A percentile compares a stretch with the other conserved stretches of the same genome.
Evolutionary conservation across 2,113 vertebrate species (phyloP).

Genomic region (Zootoca vivipara): DNA sequence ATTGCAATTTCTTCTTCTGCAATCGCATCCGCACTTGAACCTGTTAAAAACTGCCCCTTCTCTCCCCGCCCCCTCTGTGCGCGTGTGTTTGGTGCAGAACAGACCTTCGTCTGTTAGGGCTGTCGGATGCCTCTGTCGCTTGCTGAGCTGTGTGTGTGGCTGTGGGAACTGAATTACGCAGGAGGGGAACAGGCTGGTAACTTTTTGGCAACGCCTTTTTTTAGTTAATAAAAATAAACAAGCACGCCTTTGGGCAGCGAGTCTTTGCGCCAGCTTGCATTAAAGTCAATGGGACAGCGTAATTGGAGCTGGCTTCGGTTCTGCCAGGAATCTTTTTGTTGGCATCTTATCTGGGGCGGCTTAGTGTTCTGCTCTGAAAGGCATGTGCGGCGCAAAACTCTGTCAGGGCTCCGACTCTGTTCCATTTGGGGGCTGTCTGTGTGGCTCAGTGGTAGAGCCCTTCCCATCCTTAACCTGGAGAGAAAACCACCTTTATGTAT

Average conservation of each 20-base stretch:
- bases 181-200: slow-evolving; percentile 11
- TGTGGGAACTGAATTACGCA: neutral
- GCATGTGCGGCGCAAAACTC: neutral
- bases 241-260: slow-evolving; percentile 30
- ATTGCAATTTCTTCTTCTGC: neutral
- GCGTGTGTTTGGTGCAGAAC: rapidly evolving
- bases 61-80: neutral
- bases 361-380: neutral
- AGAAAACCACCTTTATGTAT: too few relatives aligned
- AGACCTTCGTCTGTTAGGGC: neutral
- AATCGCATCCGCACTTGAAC: neutral
- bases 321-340: neutral
- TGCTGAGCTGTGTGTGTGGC: slow-evolving; percentile 18
- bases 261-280: slow-evolving; percentile 34
- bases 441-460: too few relatives aligned
- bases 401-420: slow-evolving; percentile 29
- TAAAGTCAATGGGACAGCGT: slow-evolving; percentile 43
- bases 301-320: slow-evolving; percentile 11
- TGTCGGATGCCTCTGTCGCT: neutral
- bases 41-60: neutral
- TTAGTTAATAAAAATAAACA: slow-evolving; percentile 54
- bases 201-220: slow-evolving; percentile 44
- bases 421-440: neutral
- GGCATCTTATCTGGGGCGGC: slow-evolving; percentile 7
- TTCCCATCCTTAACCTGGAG: too few relatives aligned